Conservation (phyloP, 2,797 vertebrate genomes). For the Rhodeus uyekii region DNA sequence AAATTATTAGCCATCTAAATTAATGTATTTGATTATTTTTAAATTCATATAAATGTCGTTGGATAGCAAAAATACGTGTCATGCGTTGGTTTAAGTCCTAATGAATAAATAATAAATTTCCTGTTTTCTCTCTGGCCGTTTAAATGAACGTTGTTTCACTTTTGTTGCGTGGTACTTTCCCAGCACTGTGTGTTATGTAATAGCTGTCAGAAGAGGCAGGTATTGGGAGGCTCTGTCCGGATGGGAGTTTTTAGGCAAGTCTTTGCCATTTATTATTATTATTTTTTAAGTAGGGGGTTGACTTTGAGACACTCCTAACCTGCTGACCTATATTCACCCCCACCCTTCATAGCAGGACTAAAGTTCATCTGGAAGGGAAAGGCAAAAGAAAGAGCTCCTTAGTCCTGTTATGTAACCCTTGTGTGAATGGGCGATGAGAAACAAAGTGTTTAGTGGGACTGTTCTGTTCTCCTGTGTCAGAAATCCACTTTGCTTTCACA, state of each 20-base stretch:
- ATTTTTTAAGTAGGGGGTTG: conserved; percentile 64
- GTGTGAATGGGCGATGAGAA: conserved; percentile 68
- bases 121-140: not conserved
- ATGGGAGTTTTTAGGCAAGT: conserved; percentile 67
- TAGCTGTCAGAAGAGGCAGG: conserved; percentile 68
- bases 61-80: not conserved
- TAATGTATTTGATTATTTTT: no score
- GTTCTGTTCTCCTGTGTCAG: conserved; percentile 62
- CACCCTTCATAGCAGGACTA: conserved; percentile 73
- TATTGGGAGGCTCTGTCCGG: conserved; percentile 59
- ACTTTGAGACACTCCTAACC: conserved; percentile 81
- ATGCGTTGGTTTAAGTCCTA: not conserved
- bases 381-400: conserved; percentile 70
- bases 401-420: conserved; percentile 80
- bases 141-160: conserved; percentile 60
- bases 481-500: conserved; percentile 26
- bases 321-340: conserved; percentile 80
- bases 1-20: no score
- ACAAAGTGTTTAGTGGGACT: conserved; percentile 66
- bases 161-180: conserved; percentile 67
- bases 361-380: conserved; percentile 78
- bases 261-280: conserved; percentile 59
- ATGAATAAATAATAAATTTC: not conserved
- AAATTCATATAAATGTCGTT: no score
- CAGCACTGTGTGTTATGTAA: conserved; percentile 76